phyloP scores from a whole-genome alignment of 2,113 vertebrate species.

The Ochotona princeps region DNA sequence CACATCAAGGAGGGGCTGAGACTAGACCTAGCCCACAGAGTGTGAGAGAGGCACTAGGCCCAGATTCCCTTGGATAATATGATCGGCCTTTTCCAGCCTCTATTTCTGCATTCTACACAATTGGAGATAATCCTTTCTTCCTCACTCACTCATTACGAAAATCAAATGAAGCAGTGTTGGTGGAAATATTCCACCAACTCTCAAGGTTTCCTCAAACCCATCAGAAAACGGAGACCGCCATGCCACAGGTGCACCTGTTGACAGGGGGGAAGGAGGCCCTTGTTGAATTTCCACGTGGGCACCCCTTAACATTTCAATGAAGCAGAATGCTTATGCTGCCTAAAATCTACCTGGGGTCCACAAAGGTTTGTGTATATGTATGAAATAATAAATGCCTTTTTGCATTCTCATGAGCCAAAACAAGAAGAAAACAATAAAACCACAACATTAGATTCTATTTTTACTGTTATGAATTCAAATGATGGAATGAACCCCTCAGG shows the following conservation, averaged over 20 bases:
- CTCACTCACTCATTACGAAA: background rate
- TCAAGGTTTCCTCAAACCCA: too few species aligned
- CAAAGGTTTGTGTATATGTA: background rate
- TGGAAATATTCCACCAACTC: background rate
- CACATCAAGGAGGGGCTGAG: rapidly evolving
- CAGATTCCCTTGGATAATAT: background rate
- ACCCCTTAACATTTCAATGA: background rate
- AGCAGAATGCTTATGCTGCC: background rate
- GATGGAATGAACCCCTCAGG: background rate
- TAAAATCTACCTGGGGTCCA: background rate
- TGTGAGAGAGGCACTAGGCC: too few species aligned
- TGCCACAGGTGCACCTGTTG: rapidly evolving
- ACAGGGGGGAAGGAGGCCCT: rapidly evolving
- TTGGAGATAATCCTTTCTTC: background rate
- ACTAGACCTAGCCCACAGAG: rapidly evolving
- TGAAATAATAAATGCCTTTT: background rate
- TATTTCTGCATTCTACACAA: background rate
- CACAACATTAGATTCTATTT: background rate
- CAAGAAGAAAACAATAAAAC: background rate
- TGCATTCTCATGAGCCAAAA: background rate
- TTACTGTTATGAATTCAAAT: background rate
- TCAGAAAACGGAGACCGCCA: background rate
- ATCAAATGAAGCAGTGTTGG: background rate
- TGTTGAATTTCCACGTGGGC: rapidly evolving
- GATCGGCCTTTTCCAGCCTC: background rate